Conservation (phyloP, 1,140 invertebrate genomes). For the Eciton burchellii region DNA sequence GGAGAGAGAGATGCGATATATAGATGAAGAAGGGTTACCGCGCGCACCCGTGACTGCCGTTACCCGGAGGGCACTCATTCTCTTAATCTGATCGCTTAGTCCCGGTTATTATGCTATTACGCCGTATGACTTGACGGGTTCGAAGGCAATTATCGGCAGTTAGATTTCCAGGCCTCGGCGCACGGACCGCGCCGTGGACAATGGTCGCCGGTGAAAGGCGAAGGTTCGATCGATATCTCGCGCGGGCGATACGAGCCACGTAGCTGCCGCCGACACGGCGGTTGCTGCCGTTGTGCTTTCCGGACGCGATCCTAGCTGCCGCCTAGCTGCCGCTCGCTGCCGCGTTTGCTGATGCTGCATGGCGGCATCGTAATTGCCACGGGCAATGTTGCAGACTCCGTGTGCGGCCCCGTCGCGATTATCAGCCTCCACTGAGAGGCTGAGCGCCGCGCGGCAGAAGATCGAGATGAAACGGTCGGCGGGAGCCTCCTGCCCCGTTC, state of each 20-base stretch:
- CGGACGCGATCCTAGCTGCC: slow-evolving; percentile 50
- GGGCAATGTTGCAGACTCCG: slow-evolving; percentile 14
- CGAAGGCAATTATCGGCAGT: slow-evolving; percentile 81
- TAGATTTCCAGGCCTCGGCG: slow-evolving; percentile 76
- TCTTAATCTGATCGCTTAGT: slow-evolving; percentile 80
- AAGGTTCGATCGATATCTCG: slow-evolving; percentile 79
- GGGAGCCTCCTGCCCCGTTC: slow-evolving; percentile 58
- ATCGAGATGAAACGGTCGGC: slow-evolving; percentile 62
- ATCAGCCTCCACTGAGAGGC: slow-evolving; percentile 25
- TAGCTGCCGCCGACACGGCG: slow-evolving; percentile 65
- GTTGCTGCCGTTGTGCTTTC: slow-evolving; percentile 32
- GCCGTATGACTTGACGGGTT: slow-evolving; percentile 80
- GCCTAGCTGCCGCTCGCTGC: slow-evolving; percentile 56
- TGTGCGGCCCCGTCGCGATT: slow-evolving; percentile 66
- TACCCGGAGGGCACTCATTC: slow-evolving; percentile 72
- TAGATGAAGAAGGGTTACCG: slow-evolving; percentile 51
- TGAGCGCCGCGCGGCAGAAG: no score
- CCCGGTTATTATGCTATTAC: slow-evolving; percentile 81
- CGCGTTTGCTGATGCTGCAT: slow-evolving; percentile 66
- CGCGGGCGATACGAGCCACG: slow-evolving; percentile 68
- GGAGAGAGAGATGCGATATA: neutral
- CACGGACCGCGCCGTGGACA: slow-evolving; percentile 76
- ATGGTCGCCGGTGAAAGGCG: slow-evolving; percentile 82
- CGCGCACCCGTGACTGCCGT: slow-evolving; percentile 22
- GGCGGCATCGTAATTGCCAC: slow-evolving; percentile 61